Base-by-base conservation (phyloP, 2,113 vertebrate species). In the Origma solitaria region DNA sequence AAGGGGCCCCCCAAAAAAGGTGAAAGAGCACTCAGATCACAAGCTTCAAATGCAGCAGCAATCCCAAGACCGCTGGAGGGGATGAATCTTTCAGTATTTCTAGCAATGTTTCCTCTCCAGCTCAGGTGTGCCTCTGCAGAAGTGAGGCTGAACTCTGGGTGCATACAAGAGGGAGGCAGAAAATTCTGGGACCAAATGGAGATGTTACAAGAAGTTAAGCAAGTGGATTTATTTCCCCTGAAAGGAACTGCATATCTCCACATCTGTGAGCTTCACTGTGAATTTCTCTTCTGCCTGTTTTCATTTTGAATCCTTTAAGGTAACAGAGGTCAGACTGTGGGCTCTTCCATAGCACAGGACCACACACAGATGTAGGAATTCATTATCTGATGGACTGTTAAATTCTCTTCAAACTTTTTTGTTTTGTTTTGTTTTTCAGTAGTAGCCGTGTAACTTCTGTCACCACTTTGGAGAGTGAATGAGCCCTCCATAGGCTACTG, bases 101-200 rank as follows among this genome's bases (percentile, higher is more conserved):
- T 23, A 38, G 9, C 37, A 69, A 22, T 35, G 35, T 2, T 9
- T 65, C 18, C 19, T 77, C 37, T 73, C 13, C 15, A 57, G 2
- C 42, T 13, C 13, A 65, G 61, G 22, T 3, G 4, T 12, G 16
- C 5, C 8, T 68, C 38, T 33, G 8, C 23, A 53, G 42, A 31
- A 1, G 1, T 1, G 3, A 82, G 31, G 7, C 49, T 3, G 3
- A 82, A 65, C 72, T 49, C 7, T 28, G n/a, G 15, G 10, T 30
- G 7, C 7, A 16, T 15, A 3, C 66, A 28, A 90, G 27, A 50
- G 37, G 7, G 27, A 70, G 15, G 28, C 6, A 25, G 53, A 82
- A 88, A 68, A 33, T 28, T 65, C 25, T 51, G 44, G 10, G 37
- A 45, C 24, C 10, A 86, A 88, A 69, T 4, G 7, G 24, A 88